Percentiles rank a stretch among this genome's conserved stretches.
Conservation (phyloP, 2,888 invertebrate genomes). For the Urechis unicinctus region DNA sequence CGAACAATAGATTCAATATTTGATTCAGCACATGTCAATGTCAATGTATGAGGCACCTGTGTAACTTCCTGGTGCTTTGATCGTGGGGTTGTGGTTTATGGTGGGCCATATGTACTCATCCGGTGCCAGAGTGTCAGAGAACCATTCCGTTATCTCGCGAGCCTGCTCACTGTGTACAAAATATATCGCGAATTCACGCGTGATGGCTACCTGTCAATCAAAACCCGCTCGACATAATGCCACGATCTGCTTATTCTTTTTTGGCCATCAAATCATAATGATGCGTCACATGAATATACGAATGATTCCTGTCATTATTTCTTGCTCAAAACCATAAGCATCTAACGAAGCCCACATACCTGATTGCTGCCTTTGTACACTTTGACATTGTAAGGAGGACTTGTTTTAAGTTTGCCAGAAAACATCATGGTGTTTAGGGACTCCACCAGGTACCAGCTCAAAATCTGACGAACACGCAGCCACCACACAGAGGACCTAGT, state of each 20-base stretch:
- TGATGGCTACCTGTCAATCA: conserved; percentile 13
- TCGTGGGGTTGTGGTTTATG: conserved; percentile 18
- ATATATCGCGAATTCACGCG: conserved; percentile 12
- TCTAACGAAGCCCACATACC: neutral
- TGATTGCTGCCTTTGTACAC: conserved; percentile 19
- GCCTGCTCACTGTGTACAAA: conserved; percentile 11
- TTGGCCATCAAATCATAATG: too few species aligned
- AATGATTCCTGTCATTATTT: too few species aligned
- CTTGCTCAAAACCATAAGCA: too few species aligned
- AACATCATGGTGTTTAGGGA: conserved; percentile 7
- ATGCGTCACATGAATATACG: too few species aligned
- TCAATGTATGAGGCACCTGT: too few species aligned
- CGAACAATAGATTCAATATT: too few species aligned
- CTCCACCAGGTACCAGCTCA: conserved; percentile 11
- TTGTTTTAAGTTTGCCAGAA: conserved; percentile 6
- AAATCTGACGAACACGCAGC: conserved; percentile 7
- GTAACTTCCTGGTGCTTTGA: conserved; percentile 18
- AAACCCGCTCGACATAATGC: too few species aligned
- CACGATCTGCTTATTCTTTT: too few species aligned
- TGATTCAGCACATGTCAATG: too few species aligned
- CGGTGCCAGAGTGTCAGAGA: conserved; percentile 15
- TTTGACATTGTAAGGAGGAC: conserved; percentile 13
- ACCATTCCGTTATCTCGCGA: conserved; percentile 12
- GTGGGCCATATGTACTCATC: conserved; percentile 21
- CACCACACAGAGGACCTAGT: neutral